Evolutionary conservation across 2,797 vertebrate genomes (phyloP).

Genomic region (Poeciliopsis turneri): DNA sequence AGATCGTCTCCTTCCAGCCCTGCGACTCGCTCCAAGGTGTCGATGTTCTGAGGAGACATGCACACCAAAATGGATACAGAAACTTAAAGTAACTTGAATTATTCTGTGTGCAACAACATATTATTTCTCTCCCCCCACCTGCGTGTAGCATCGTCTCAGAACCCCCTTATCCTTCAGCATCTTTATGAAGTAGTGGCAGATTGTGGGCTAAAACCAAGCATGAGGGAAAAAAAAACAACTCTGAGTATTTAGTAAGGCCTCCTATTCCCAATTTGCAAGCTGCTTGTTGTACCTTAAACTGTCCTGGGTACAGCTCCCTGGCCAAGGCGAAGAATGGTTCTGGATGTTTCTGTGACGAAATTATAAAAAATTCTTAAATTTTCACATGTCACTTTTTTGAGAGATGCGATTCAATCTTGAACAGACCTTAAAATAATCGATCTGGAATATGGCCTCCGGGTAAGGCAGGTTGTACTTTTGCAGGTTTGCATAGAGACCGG

Average conservation of each 20-base stretch:
- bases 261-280: not conserved
- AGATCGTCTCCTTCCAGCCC: slow-evolving; percentile 86
- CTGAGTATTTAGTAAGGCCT: slow-evolving; percentile 8
- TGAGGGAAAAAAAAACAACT: not conserved
- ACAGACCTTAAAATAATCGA: slow-evolving; percentile 90
- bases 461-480: slow-evolving; percentile 90
- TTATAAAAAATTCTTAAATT: not conserved
- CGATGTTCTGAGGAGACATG: slow-evolving; percentile 84
- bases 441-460: slow-evolving; percentile 93
- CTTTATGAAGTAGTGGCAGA: slow-evolving; percentile 92
- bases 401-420: not conserved
- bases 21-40: slow-evolving; percentile 90
- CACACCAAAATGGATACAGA: not conserved
- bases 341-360: slow-evolving; percentile 86
- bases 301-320: slow-evolving; percentile 91
- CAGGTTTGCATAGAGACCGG: slow-evolving; percentile 90
- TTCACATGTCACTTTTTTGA: not conserved
- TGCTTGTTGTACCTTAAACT: slow-evolving; percentile 86
- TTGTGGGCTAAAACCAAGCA: slow-evolving; percentile 81
- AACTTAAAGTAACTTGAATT: not conserved
- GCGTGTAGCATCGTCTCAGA: slow-evolving; percentile 89
- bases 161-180: slow-evolving; percentile 89
- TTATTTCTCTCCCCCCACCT: slow-evolving; percentile 72
- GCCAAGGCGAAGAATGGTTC: slow-evolving; percentile 93
- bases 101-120: not conserved